Conservation (phyloP, 2,888 invertebrate species). For the Sphecodes monilicornis region DNA sequence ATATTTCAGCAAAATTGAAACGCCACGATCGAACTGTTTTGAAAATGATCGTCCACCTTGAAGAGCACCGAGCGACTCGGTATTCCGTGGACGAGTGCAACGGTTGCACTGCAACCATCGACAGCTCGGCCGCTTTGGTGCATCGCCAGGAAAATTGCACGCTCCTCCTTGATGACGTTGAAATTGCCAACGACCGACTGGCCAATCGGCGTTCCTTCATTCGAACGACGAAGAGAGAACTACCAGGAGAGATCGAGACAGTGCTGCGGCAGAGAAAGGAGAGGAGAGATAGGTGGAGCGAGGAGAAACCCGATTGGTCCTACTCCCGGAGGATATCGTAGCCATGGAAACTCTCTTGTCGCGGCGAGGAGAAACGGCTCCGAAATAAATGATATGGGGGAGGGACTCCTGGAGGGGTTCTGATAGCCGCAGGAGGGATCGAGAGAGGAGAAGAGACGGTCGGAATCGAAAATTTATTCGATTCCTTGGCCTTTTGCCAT, state of each 20-base stretch:
- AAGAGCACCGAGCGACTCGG: slow-evolving; percentile 17
- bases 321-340: slow-evolving; percentile 77
- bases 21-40: too few relatives aligned
- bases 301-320: slow-evolving; percentile 77
- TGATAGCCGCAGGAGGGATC: slow-evolving; percentile 21
- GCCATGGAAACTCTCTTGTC: slow-evolving; percentile 78
- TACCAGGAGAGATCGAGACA: slow-evolving; percentile 12
- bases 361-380: slow-evolving; percentile 41
- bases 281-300: slow-evolving; percentile 76
- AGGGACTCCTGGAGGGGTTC: slow-evolving; percentile 34
- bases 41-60: neutral
- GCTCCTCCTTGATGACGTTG: slow-evolving; percentile 71
- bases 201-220: slow-evolving; percentile 70
- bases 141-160: slow-evolving; percentile 64
- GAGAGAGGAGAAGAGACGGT: neutral
- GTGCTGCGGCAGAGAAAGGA: slow-evolving; percentile 46
- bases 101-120: slow-evolving; percentile 33
- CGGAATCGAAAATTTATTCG: slow-evolving; percentile 6
- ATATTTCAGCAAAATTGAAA: too few relatives aligned
- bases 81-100: slow-evolving; percentile 48
- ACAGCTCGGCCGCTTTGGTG: slow-evolving; percentile 65
- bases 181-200: slow-evolving; percentile 67
- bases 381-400: slow-evolving; percentile 65
- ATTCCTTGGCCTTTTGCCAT: neutral
- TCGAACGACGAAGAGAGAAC: slow-evolving; percentile 47